A percentile compares a stretch with the other conserved stretches of the same genome.
Conservation (phyloP, 53 echinoderm and acorn worm species). For the Echinarachnius parma region DNA sequence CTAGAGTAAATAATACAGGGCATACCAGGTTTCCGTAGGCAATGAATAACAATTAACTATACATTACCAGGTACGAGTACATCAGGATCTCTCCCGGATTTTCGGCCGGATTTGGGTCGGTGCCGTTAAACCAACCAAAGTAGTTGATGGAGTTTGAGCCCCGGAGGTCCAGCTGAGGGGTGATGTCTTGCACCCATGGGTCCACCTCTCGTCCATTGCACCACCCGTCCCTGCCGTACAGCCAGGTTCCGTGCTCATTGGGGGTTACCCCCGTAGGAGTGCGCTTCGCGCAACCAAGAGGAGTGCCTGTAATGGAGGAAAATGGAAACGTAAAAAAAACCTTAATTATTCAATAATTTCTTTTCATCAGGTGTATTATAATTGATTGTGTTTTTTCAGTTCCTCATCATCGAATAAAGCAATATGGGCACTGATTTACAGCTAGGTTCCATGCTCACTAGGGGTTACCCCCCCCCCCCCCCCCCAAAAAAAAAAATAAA, state of each 20-base stretch:
- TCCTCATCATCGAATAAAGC: too few species aligned
- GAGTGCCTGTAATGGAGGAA: constrained; percentile 56
- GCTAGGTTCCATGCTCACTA: too few species aligned
- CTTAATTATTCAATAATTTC: background rate
- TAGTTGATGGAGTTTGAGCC: constrained; percentile 57
- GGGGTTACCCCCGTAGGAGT: constrained; percentile 78
- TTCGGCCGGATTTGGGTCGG: constrained; percentile 63
- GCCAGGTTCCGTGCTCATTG: constrained; percentile 91
- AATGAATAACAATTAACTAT: too few species aligned
- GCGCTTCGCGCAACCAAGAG: constrained; percentile 67
- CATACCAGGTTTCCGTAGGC: too few species aligned
- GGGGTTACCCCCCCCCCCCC: too few species aligned
- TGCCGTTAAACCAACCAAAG: constrained; percentile 92
- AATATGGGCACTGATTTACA: too few species aligned
- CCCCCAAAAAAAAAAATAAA: too few species aligned
- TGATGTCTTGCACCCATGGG: constrained; percentile 80
- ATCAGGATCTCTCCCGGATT: constrained; percentile 74
- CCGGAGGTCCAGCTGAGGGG: constrained; percentile 35
- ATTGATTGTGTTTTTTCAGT: too few species aligned
- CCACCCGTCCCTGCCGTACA: constrained; percentile 92
- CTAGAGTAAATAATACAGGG: too few species aligned
- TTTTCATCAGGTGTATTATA: background rate
- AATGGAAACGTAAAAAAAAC: background rate
- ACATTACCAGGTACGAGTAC: constrained; percentile 73
- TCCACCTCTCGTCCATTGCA: constrained; percentile 89